phyloP scores from a whole-genome alignment of 2,797 vertebrate genomes.

The Pangasius larnaudii region DNA sequence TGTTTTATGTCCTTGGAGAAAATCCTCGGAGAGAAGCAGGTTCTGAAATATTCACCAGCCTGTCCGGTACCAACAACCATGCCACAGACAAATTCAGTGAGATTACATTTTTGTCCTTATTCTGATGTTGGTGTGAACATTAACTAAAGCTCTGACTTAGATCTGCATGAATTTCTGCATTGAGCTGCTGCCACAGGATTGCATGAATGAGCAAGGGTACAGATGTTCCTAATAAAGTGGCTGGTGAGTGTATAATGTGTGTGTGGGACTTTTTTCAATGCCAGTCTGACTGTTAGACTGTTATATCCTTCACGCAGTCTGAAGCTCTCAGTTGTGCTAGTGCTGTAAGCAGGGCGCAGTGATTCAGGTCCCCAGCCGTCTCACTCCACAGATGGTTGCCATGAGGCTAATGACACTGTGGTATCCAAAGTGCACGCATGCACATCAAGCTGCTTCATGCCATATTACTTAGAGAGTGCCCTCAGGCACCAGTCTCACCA shows the following conservation, averaged over 20 bases:
- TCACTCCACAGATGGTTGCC: slow-evolving; percentile 41
- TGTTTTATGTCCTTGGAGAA: neutral
- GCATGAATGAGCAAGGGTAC: neutral
- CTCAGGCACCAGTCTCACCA: neutral
- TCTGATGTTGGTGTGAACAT: neutral
- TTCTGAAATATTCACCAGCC: neutral
- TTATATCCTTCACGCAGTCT: neutral
- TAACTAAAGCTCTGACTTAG: neutral
- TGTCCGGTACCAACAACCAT: neutral
- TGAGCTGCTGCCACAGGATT: neutral
- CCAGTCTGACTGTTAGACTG: neutral
- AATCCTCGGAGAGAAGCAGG: neutral
- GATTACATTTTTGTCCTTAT: neutral
- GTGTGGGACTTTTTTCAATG: neutral
- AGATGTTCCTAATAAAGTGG: neutral
- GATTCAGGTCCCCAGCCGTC: slow-evolving; percentile 29
- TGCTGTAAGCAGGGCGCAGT: neutral
- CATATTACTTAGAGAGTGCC: slow-evolving; percentile 34
- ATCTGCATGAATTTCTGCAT: neutral
- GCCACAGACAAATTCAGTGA: neutral
- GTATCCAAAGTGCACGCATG: slow-evolving; percentile 21
- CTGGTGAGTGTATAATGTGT: neutral
- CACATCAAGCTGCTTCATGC: slow-evolving; percentile 36
- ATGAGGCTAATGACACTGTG: slow-evolving; percentile 47
- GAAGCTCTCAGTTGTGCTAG: neutral